Percentiles rank a stretch among this genome's conserved stretches.
Conservation (phyloP, 2,113 vertebrate genomes). For the Myiopsitta monachus region DNA sequence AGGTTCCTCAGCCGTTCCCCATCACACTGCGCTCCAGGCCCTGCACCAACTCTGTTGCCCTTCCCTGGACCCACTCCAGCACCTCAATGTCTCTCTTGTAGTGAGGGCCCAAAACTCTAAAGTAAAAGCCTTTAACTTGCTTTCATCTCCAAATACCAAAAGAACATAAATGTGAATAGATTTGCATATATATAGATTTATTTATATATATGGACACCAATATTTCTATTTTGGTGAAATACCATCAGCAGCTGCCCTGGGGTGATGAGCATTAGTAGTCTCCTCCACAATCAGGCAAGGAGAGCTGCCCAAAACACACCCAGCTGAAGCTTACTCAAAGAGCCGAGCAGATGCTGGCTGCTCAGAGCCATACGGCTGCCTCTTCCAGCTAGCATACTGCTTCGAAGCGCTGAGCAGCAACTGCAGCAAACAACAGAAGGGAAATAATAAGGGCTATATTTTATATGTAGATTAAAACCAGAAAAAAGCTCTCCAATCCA, state of each 20-base stretch:
- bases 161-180: neutral
- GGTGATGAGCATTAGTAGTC: neutral
- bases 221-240: neutral
- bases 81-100: neutral
- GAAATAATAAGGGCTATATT: constrained; percentile 27
- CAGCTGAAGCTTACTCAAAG: neutral
- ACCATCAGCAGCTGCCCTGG: neutral
- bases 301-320: neutral
- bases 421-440: constrained; percentile 50
- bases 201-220: neutral
- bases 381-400: neutral
- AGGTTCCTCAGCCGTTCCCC: neutral
- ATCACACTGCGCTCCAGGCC: neutral
- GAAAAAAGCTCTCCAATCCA: neutral
- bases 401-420: constrained; percentile 22
- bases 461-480: neutral
- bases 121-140: neutral
- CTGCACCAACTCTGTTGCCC: neutral
- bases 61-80: neutral
- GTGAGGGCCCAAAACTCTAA: neutral
- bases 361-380: constrained; percentile 31
- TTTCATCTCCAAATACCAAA: neutral
- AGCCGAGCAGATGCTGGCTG: constrained; percentile 46
- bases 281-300: neutral
- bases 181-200: neutral